Conservation (phyloP, 2,113 vertebrate species). For the Thomomys bottae region DNA sequence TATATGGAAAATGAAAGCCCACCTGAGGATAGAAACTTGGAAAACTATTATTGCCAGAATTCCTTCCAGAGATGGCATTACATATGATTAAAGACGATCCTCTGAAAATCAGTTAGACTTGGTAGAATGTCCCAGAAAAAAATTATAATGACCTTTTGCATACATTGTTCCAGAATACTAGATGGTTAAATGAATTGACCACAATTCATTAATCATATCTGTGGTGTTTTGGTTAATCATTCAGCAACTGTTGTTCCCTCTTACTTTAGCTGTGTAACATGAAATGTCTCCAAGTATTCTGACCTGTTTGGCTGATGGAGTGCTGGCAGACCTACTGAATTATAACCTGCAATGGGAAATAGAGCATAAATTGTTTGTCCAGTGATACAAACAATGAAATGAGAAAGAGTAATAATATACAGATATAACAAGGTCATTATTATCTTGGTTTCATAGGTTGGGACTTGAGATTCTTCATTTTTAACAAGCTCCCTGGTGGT, state of each 20-base stretch:
- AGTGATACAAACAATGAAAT: neutral
- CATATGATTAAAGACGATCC: neutral
- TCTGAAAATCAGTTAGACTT: neutral
- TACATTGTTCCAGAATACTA: neutral
- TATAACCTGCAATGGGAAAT: neutral
- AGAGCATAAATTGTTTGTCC: neutral
- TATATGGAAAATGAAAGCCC: neutral
- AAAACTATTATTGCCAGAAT: neutral
- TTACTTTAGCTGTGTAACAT: neutral
- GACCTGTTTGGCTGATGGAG: neutral
- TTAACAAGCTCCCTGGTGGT: conserved; percentile 41
- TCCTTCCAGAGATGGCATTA: neutral
- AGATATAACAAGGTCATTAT: neutral
- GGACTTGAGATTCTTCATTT: conserved; percentile 49
- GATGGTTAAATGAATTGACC: neutral
- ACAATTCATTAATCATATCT: neutral
- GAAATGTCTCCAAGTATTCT: neutral
- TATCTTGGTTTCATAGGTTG: neutral
- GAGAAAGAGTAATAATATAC: neutral
- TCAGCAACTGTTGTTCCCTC: neutral
- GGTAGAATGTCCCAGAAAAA: neutral
- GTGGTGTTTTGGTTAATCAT: neutral
- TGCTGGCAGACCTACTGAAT: conserved; percentile 1
- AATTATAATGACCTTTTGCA: neutral
- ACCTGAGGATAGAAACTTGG: neutral